Conservation (phyloP, 2,888 invertebrate species). For the Calameuta idolon region DNA sequence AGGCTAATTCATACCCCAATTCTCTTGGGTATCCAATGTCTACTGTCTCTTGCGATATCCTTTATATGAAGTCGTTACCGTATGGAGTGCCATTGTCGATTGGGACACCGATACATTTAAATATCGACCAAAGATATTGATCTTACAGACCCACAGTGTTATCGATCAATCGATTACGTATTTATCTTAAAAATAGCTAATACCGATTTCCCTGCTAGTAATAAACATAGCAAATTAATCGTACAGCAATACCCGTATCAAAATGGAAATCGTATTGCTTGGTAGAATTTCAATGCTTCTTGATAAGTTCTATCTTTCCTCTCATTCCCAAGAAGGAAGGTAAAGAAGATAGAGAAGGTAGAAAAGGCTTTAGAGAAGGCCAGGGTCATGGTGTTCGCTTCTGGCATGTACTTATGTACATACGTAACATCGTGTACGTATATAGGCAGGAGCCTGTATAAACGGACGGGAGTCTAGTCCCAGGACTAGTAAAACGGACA, state of each 20-base stretch:
- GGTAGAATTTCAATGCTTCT: neutral
- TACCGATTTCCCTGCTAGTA: conserved; percentile 39
- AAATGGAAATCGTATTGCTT: conserved; percentile 20
- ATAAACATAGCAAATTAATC: conserved; percentile 54
- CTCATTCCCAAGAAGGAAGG: neutral
- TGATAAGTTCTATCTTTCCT: neutral
- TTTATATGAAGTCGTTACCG: conserved; percentile 49
- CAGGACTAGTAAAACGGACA: neutral
- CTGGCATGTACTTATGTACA: neutral
- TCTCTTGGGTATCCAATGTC: neutral
- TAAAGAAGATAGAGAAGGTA: neutral
- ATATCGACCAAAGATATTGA: conserved; percentile 39
- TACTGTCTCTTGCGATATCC: conserved; percentile 20
- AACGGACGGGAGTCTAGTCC: neutral
- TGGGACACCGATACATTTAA: conserved; percentile 33
- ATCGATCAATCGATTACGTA: conserved; percentile 14
- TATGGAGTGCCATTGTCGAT: conserved; percentile 15
- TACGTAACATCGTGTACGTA: neutral
- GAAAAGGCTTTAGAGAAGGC: neutral
- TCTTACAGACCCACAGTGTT: conserved; percentile 30
- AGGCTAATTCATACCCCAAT: neutral
- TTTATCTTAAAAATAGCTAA: conserved; percentile 28
- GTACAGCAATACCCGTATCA: conserved; percentile 41
- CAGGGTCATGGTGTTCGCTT: neutral
- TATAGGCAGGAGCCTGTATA: neutral